Evolutionary conservation across 1,140 invertebrate species (phyloP).

Genomic region (Bemisia tabaci): DNA sequence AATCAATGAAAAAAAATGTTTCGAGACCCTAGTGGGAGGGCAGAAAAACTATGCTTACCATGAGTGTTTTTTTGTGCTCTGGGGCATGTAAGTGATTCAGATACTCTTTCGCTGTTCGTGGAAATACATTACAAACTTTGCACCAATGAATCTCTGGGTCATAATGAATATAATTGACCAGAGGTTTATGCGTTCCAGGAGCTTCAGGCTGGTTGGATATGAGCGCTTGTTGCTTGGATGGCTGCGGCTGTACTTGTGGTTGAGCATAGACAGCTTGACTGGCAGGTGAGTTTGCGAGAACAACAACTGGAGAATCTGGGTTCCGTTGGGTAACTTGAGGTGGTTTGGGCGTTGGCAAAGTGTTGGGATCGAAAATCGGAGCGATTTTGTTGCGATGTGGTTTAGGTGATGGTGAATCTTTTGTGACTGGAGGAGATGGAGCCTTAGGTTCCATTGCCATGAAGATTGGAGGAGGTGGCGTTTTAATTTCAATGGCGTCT

Average conservation of each 20-base stretch:
- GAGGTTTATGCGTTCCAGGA: slow-evolving; percentile 1
- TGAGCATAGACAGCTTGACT: not conserved
- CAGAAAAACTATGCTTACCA: slow-evolving; percentile 31
- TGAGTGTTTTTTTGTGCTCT: slow-evolving; percentile 49
- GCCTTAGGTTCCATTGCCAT: not conserved
- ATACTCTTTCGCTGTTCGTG: slow-evolving; percentile 68
- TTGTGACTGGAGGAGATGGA: not conserved
- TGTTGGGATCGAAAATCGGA: not conserved
- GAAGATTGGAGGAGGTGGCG: not conserved
- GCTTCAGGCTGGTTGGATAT: not conserved
- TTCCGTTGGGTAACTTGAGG: not conserved
- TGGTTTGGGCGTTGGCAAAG: not conserved
- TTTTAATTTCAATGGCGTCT: not conserved
- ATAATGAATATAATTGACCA: slow-evolving; percentile 62
- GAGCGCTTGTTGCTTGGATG: not conserved
- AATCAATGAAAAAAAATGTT: too few species aligned
- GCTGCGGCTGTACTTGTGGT: not conserved
- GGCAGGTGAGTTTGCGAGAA: not conserved
- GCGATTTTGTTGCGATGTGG: not conserved
- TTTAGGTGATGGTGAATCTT: not conserved
- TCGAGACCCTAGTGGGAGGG: too few species aligned
- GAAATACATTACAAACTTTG: slow-evolving; percentile 67
- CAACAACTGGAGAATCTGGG: not conserved
- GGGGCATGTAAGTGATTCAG: slow-evolving; percentile 65
- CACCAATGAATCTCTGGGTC: slow-evolving; percentile 83